These are phyloP conservation scores for Sebastes taczanowskii DNA, from an alignment of 2,797 vertebrate species.

Conservation along the genomic window DNA sequence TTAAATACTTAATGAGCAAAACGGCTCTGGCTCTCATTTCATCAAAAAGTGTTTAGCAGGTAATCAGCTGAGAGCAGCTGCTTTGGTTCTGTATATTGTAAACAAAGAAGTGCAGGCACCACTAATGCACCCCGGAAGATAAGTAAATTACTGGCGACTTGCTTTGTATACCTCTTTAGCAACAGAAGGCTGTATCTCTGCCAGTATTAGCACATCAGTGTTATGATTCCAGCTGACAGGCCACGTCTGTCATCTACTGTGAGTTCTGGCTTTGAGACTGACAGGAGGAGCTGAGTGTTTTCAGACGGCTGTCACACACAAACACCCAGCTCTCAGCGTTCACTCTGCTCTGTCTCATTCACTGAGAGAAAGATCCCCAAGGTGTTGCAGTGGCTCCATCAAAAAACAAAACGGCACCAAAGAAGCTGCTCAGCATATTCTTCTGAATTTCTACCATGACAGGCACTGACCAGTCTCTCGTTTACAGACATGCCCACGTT, in stretches of 20 bases:
- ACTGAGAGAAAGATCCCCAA: constrained; percentile 4
- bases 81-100: not conserved
- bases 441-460: not conserved
- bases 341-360: constrained; percentile 9
- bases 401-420: constrained; percentile 1
- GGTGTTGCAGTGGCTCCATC: constrained; percentile 17
- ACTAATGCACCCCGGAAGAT: not conserved
- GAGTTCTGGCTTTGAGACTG: constrained; percentile 34
- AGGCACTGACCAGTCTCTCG: not conserved
- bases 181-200: not conserved
- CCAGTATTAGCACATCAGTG: constrained; percentile 25
- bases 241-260: constrained; percentile 51
- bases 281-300: constrained; percentile 47
- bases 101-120: not conserved
- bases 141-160: not conserved
- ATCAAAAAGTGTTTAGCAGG: not conserved
- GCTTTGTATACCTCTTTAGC: constrained; percentile 12
- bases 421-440: constrained; percentile 25
- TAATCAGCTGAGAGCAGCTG: not conserved
- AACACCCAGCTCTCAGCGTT: constrained; percentile 23
- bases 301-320: constrained; percentile 54
- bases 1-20: not conserved
- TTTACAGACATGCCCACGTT: too few relatives aligned
- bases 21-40: not conserved
- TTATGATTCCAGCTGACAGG: constrained; percentile 43